A percentile compares a stretch with the other conserved stretches of the same genome.
Conservation (phyloP, 2,113 vertebrate species). For the Aplodontia rufa region DNA sequence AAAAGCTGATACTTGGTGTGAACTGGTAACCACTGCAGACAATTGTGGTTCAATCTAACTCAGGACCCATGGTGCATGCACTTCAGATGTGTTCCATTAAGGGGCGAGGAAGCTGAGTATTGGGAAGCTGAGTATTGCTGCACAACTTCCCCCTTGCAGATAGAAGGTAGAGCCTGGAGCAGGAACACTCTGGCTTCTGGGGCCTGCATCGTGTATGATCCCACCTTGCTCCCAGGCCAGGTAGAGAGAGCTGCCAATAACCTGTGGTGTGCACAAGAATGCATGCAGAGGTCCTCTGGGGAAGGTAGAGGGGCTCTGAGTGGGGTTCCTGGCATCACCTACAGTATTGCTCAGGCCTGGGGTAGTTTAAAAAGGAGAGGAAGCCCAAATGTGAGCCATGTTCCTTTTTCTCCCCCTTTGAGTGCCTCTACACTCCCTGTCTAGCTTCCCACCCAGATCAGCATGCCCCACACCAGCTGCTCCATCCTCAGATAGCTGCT, state of each 20-base stretch:
- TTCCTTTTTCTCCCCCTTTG: not conserved
- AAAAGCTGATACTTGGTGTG: not conserved
- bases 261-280: not conserved
- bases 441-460: not conserved
- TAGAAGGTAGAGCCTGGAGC: not conserved
- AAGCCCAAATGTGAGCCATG: not conserved
- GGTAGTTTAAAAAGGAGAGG: constrained; percentile 3
- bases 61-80: not conserved
- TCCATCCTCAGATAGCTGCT: constrained; percentile 12
- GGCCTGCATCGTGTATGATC: not conserved
- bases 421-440: not conserved
- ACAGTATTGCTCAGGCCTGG: not conserved
- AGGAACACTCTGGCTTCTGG: not conserved
- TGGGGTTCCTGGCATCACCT: not conserved
- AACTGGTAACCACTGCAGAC: not conserved
- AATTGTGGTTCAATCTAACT: not conserved
- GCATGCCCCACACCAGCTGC: not conserved
- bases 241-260: not conserved
- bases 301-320: not conserved
- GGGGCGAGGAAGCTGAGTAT: not conserved
- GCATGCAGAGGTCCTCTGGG: not conserved
- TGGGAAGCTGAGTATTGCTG: not conserved
- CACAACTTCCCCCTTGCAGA: not conserved
- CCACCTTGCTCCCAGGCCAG: not conserved
- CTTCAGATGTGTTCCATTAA: not conserved